Evolutionary conservation across 2,888 invertebrate genomes (phyloP).

Genomic region (Platycnemis pennipes): DNA sequence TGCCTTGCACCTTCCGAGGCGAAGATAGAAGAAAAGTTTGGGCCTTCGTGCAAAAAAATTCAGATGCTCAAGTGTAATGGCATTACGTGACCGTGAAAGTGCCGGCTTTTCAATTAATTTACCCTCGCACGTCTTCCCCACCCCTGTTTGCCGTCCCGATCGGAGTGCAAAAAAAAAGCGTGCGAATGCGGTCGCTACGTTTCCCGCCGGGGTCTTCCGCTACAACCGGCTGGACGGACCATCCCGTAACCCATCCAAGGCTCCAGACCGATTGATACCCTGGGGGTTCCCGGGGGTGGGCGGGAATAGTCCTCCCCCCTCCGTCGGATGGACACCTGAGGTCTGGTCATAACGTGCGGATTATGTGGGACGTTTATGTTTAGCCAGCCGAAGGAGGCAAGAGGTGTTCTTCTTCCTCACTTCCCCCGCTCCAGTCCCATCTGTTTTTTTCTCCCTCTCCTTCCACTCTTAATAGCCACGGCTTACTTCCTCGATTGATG

Average conservation of each 20-base stretch:
- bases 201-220: background rate
- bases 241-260: background rate
- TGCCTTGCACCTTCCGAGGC: background rate
- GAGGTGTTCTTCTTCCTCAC: background rate
- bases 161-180: background rate
- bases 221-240: background rate
- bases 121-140: background rate
- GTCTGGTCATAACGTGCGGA: slow-evolving; percentile 37
- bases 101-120: slow-evolving; percentile 25
- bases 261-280: background rate
- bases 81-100: slow-evolving; percentile 32
- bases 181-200: background rate
- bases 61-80: background rate
- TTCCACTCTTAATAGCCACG: background rate
- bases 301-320: background rate
- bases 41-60: background rate
- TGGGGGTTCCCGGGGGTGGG: background rate
- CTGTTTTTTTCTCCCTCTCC: background rate
- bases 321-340: background rate
- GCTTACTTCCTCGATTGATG: slow-evolving; percentile 41
- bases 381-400: background rate
- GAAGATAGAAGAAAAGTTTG: background rate
- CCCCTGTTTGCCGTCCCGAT: background rate
- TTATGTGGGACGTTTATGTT: slow-evolving; percentile 37
- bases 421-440: background rate